Base-by-base conservation (phyloP, 1,140 invertebrate genomes). In the Ceratosolen fusciceps region DNA sequence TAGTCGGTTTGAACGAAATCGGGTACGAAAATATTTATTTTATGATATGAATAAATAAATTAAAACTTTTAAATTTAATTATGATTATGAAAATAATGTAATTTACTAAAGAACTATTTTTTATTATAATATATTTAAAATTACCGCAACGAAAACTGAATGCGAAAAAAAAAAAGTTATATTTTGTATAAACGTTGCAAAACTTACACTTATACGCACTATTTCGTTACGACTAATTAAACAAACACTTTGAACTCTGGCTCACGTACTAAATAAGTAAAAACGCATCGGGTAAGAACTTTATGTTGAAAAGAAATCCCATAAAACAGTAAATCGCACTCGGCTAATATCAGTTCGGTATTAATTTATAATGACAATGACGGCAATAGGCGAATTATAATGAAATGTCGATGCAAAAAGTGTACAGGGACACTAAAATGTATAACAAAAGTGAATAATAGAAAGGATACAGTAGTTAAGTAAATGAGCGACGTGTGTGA, bases 401-500 rank as follows among this genome's bases (percentile, higher is more conserved):
- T 60, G 5, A 2, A 9, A 24, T 16, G 2, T 14, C 58, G 58
- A 43, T 24, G 54, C 9, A 58, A 58, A 58, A 58, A 58, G 54
- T 58, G 54, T 58, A 58, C 54, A 58, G 14, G 12, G 58, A 19
- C 24, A 24, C 54, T 12, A 58, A n/a, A 58, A 60, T 60, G 29
- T 21, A 65, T 37, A 65, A 26, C 7, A 10, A 26, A 12, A 24
- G 34, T 1, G 34, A 56, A 31, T 0, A 24, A 2, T 9, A 26
- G 49, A 73, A 31, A 29, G 68, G 24, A 71, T 2, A 16, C n/a
- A 43, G 34, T 37, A 19, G 34, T 14, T 37, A 37, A 39, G 29
- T 24, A 0, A 43, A 7, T 2, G 31, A 19, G 26, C 49, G 29
- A 39, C 70, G 74, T 24, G 71, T 78, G 67, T 80, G 80, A 83